These are phyloP conservation scores for Eudorcas thomsonii DNA, from an alignment of 2,113 vertebrate genomes.

Conservation along the genomic window DNA sequence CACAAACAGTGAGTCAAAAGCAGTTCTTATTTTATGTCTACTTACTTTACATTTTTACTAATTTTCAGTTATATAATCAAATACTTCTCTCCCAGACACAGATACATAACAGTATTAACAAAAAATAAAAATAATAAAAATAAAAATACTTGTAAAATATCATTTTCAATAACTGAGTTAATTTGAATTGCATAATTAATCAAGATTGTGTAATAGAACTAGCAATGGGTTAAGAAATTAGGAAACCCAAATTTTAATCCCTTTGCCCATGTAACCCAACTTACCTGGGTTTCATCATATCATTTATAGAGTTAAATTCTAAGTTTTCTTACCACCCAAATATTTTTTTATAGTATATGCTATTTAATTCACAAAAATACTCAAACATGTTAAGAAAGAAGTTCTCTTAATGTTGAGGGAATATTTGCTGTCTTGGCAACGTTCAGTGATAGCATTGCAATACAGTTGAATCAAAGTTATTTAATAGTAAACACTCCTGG, in stretches of 20 bases:
- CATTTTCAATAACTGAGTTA: neutral
- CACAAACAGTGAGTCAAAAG: neutral
- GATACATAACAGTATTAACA: neutral
- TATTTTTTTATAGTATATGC: neutral
- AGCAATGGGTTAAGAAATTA: neutral
- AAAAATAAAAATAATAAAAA: neutral
- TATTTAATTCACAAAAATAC: neutral
- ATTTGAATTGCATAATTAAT: neutral
- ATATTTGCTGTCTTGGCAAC: neutral
- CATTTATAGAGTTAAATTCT: neutral
- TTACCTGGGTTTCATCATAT: neutral
- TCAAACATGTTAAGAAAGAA: neutral
- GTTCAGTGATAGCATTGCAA: neutral
- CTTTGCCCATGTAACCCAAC: neutral
- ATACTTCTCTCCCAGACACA: neutral
- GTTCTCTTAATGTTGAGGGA: neutral
- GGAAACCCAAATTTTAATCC: neutral
- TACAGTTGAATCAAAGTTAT: neutral
- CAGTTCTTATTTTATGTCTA: neutral
- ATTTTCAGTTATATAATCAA: neutral
- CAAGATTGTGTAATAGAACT: neutral
- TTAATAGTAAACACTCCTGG: neutral
- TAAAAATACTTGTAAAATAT: neutral
- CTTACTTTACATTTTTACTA: neutral
- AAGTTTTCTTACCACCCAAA: neutral